Percentiles rank a stretch among this genome's conserved stretches.
Evolutionary conservation across 2,113 vertebrate species (phyloP).

Genomic region (Theristicus caerulescens): DNA sequence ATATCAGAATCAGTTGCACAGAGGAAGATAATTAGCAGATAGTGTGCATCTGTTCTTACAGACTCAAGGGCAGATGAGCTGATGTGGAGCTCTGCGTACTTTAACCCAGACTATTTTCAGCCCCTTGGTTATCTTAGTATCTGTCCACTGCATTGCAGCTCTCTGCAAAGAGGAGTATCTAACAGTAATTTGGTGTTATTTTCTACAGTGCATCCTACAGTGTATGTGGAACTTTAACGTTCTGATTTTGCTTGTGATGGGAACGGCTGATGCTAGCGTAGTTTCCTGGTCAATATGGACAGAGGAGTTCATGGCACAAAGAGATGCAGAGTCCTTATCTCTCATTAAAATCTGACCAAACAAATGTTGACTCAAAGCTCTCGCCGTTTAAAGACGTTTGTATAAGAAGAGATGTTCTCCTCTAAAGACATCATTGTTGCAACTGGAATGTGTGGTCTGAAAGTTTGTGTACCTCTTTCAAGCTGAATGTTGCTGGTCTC

Average conservation of each 20-base stretch:
- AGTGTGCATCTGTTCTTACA: constrained; percentile 21
- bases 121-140: background rate
- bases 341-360: background rate
- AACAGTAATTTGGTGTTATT: background rate
- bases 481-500: background rate
- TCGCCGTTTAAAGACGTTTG: background rate
- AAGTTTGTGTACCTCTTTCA: background rate
- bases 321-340: background rate
- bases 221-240: background rate
- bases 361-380: background rate
- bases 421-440: background rate
- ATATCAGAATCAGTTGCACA: background rate
- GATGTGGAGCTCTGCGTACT: constrained; percentile 5
- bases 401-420: background rate
- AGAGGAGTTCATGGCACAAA: background rate
- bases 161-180: background rate
- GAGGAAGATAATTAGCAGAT: constrained; percentile 55
- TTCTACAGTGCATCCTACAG: background rate
- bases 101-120: constrained; percentile 53
- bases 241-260: background rate
- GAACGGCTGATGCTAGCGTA: background rate
- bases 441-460: background rate
- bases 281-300: background rate
- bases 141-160: constrained; percentile 27
- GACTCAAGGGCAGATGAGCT: constrained; percentile 25